Evolutionary conservation across 2,113 vertebrate genomes (phyloP).

Genomic region (Leucopsar rothschildi): DNA sequence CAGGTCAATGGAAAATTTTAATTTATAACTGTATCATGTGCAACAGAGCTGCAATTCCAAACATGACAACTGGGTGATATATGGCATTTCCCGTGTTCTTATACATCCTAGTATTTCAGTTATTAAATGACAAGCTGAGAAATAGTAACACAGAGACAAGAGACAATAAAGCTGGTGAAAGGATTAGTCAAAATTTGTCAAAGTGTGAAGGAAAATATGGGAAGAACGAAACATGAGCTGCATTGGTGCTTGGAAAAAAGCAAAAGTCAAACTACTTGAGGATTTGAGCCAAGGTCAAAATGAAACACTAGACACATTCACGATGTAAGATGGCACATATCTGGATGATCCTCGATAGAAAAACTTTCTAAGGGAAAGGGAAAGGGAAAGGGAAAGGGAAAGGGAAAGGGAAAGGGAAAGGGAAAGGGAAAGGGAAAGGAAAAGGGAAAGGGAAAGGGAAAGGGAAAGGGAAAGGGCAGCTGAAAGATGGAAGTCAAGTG

Average conservation of each 20-base stretch:
- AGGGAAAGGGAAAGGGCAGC: not conserved
- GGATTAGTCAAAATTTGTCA: conserved; percentile 11
- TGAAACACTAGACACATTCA: conserved; percentile 20
- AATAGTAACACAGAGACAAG: not conserved
- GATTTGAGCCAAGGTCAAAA: conserved; percentile 25
- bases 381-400: not conserved
- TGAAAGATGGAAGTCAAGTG: not conserved
- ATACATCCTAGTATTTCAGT: not conserved
- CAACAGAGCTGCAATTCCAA: conserved; percentile 39
- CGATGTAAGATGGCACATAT: not conserved
- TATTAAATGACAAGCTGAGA: conserved; percentile 47
- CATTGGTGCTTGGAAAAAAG: not conserved
- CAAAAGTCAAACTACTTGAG: not conserved
- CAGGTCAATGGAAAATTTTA: conserved; percentile 43
- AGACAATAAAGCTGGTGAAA: conserved; percentile 30
- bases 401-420: not conserved
- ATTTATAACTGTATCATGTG: conserved; percentile 44
- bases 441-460: not conserved
- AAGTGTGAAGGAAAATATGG: conserved; percentile 17
- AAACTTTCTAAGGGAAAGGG: not conserved
- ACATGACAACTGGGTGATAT: conserved; percentile 41
- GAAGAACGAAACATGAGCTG: conserved; percentile 16
- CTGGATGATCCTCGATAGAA: not conserved
- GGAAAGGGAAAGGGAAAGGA: not conserved
- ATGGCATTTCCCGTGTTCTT: conserved; percentile 36